Conservation (phyloP, 1,140 invertebrate species). For the Alviniconcha marisindica region DNA sequence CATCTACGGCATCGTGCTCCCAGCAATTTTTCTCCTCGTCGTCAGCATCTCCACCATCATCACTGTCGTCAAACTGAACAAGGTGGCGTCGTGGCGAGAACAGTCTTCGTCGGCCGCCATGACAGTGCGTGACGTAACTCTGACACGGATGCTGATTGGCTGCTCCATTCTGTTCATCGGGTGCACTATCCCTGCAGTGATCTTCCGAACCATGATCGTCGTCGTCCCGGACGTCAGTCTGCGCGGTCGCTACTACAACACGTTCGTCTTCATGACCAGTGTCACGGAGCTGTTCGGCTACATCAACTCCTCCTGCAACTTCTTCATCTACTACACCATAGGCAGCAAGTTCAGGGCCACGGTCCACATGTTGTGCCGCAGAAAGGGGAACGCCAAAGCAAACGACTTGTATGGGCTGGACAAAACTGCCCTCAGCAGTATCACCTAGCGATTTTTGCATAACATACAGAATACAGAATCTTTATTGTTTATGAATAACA, state of each 20-base stretch:
- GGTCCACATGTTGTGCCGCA: background rate
- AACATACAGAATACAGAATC: too few relatives aligned
- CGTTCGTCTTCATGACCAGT: background rate
- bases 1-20: background rate
- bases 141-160: constrained; percentile 17
- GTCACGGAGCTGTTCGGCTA: background rate
- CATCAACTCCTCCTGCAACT: constrained; percentile 2
- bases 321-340: constrained; percentile 14
- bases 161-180: background rate
- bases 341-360: constrained; percentile 7
- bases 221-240: constrained; percentile 23
- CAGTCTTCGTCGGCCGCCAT: too few relatives aligned
- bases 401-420: too few relatives aligned
- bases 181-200: background rate
- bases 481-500: too few relatives aligned
- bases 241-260: constrained; percentile 10
- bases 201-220: background rate
- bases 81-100: too few relatives aligned
- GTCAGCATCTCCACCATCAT: constrained; percentile 22
- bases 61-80: constrained; percentile 13
- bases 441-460: too few relatives aligned
- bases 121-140: too few relatives aligned
- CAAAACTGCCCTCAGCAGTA: too few relatives aligned
- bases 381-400: too few relatives aligned
- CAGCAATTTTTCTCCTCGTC: background rate